Conservation (phyloP, 2,797 vertebrate genomes). For the Chloroceryle inda region DNA sequence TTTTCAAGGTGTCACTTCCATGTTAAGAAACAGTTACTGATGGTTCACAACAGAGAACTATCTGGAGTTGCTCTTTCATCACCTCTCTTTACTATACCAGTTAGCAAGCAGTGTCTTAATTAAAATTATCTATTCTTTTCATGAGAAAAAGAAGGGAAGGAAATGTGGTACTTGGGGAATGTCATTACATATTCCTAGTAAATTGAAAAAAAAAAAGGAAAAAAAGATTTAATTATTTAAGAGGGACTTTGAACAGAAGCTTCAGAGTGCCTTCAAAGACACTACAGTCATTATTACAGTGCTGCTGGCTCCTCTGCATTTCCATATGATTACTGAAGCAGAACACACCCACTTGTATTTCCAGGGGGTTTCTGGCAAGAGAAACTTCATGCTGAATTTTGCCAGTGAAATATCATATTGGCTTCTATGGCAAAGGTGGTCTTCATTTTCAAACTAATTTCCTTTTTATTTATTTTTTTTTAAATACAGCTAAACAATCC, state of each 20-base stretch:
- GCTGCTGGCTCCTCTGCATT: slow-evolving; percentile 10
- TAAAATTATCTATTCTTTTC: neutral
- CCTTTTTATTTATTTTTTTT: neutral
- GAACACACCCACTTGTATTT: slow-evolving; percentile 8
- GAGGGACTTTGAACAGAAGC: neutral
- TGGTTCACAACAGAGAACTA: neutral
- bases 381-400: slow-evolving; percentile 2
- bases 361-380: neutral
- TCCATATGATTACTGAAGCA: slow-evolving; percentile 24
- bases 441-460: neutral
- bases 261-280: slow-evolving; percentile 52
- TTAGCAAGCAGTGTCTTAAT: neutral
- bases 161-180: slow-evolving; percentile 30
- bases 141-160: neutral
- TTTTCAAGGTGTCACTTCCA: neutral
- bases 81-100: neutral
- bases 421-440: neutral
- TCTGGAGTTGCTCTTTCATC: neutral
- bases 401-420: neutral
- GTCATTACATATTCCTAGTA: slow-evolving; percentile 36
- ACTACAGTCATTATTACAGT: slow-evolving; percentile 7
- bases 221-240: slow-evolving; percentile 44
- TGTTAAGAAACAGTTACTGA: neutral
- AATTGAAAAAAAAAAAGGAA: neutral
- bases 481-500: neutral